These are phyloP conservation scores for Drosophila arizonae DNA, from an alignment of 1,140 invertebrate species.

Conservation along the genomic window DNA sequence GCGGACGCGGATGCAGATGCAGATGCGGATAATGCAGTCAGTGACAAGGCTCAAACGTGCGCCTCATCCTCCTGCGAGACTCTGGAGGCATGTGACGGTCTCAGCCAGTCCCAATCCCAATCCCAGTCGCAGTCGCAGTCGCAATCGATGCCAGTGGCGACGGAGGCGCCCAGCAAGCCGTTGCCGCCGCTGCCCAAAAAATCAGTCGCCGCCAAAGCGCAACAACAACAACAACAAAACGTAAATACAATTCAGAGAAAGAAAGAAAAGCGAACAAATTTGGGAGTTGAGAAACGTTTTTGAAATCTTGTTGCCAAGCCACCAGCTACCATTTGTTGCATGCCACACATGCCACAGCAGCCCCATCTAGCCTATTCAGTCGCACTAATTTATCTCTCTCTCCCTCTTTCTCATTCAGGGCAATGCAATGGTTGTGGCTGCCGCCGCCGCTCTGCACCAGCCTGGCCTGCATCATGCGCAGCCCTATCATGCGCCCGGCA, in stretches of 20 bases:
- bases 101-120: conserved; percentile 28
- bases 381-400: not conserved
- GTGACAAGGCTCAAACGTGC: conserved; percentile 5
- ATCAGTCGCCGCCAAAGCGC: conserved; percentile 35
- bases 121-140: conserved; percentile 5
- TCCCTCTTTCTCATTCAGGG: conserved; percentile 24
- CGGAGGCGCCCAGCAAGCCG: conserved; percentile 68
- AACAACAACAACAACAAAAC: conserved; percentile 36
- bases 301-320: conserved; percentile 36
- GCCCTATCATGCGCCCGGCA: conserved; percentile 73
- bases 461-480: conserved; percentile 76
- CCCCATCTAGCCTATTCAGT: not conserved
- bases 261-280: conserved; percentile 35
- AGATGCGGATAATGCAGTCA: not conserved
- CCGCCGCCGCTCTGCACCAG: conserved; percentile 58
- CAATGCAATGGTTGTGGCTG: conserved; percentile 41
- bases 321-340: conserved; percentile 22
- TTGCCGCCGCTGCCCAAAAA: conserved; percentile 70
- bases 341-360: not conserved
- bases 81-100: conserved; percentile 70
- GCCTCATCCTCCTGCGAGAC: conserved; percentile 80
- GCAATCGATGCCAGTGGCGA: conserved; percentile 7
- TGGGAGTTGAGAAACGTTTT: conserved; percentile 59
- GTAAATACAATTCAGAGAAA: conserved; percentile 35
- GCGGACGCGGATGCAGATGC: conserved; percentile 14